These are phyloP conservation scores for Strigops habroptila DNA, from an alignment of 2,113 vertebrate species.

Conservation along the genomic window DNA sequence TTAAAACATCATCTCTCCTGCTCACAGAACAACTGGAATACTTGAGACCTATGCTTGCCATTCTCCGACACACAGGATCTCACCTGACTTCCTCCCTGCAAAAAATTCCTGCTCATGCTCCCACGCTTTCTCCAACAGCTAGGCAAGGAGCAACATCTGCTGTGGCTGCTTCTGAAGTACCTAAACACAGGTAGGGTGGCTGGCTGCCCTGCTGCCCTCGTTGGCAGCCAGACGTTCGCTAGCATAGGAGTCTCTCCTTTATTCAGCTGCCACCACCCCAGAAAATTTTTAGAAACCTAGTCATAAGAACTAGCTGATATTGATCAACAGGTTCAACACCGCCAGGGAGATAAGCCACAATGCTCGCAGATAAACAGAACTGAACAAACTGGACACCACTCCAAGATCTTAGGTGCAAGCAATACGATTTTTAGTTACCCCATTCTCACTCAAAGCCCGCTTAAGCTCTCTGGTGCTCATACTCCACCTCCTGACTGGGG, in stretches of 20 bases:
- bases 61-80: neutral
- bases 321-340: neutral
- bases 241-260: neutral
- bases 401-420: neutral
- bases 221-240: neutral
- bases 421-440: neutral
- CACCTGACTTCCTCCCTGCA: neutral
- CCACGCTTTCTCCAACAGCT: neutral
- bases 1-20: neutral
- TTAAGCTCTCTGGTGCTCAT: neutral
- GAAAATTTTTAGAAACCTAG: neutral
- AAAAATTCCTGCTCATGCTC: neutral
- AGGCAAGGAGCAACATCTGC: neutral
- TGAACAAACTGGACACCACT: neutral
- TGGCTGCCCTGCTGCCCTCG: neutral
- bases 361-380: neutral
- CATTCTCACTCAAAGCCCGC: neutral
- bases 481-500: neutral
- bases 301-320: neutral
- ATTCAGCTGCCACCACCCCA: neutral
- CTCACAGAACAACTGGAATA: neutral
- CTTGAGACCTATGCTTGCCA: neutral
- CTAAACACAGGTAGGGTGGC: neutral
- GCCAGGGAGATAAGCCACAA: neutral
- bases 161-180: neutral